phyloP scores from a whole-genome alignment of 2,113 vertebrate genomes.

The Odontophorus gujanensis region DNA sequence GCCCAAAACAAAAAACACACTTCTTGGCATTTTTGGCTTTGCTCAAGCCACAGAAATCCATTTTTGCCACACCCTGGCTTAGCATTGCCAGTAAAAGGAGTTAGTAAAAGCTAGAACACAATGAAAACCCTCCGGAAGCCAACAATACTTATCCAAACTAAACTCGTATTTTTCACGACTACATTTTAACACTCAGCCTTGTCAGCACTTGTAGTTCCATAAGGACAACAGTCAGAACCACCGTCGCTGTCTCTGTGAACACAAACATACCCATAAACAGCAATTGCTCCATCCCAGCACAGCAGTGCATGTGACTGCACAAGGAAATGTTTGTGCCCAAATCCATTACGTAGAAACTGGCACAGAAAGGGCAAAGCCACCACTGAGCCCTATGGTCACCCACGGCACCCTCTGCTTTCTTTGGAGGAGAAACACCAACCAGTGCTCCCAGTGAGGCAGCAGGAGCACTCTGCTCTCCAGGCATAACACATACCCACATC shows the following conservation, averaged over 20 bases:
- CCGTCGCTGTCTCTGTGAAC: not conserved
- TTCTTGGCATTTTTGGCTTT: not conserved
- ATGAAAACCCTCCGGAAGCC: not conserved
- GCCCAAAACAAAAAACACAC: not conserved
- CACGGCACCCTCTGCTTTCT: not conserved
- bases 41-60: not conserved
- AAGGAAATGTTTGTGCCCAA: not conserved
- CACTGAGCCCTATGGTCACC: not conserved
- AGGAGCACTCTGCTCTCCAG: not conserved
- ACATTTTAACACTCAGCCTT: not conserved
- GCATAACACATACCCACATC: not conserved
- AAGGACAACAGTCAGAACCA: not conserved
- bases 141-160: not conserved
- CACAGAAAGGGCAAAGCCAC: not conserved
- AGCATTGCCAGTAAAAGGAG: not conserved
- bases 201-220: not conserved
- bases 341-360: not conserved
- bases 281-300: fast-evolving
- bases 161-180: not conserved
- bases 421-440: not conserved
- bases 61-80: not conserved
- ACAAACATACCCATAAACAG: fast-evolving
- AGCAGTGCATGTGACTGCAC: not conserved
- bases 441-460: not conserved
- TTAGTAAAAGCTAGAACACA: fast-evolving